phyloP scores from a whole-genome alignment of 1,140 invertebrate genomes.

The Colletes latitarsis region DNA sequence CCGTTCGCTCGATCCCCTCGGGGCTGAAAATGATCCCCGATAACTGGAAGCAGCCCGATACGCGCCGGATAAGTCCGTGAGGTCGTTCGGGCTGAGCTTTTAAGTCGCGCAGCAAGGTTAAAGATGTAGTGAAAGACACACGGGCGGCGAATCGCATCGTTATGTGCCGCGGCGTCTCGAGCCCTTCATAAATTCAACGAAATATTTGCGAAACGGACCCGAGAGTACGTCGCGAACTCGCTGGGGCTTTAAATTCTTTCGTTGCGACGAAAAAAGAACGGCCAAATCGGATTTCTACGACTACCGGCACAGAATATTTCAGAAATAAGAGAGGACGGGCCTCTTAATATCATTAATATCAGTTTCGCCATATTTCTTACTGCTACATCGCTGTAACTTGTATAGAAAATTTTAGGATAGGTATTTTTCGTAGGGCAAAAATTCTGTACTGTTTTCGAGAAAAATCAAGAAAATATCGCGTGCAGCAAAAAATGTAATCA shows the following conservation, averaged over 20 bases:
- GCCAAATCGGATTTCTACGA: no score
- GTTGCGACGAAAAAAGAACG: no score
- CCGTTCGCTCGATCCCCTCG: constrained; percentile 69
- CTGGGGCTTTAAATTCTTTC: neutral
- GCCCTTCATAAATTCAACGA: neutral
- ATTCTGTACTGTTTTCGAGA: no score
- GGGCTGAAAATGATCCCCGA: constrained; percentile 76
- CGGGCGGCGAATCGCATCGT: constrained; percentile 26
- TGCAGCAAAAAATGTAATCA: no score
- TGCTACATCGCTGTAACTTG: no score
- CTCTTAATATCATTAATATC: no score
- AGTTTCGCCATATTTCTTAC: no score
- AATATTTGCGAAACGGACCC: neutral
- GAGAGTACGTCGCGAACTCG: neutral
- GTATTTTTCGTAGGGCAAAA: no score
- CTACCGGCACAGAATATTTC: no score
- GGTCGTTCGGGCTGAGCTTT: constrained; percentile 59
- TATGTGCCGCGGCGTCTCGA: neutral
- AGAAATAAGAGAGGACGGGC: no score
- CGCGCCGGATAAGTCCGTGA: constrained; percentile 69
- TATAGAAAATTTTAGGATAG: no score
- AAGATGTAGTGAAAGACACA: constrained; percentile 37
- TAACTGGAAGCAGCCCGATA: constrained; percentile 73
- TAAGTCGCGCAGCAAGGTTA: constrained; percentile 46
- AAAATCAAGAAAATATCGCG: no score